Percentiles rank a stretch among this genome's conserved stretches.
Conservation (phyloP, 2,797 vertebrate species). For the Sebastes variabilis region DNA sequence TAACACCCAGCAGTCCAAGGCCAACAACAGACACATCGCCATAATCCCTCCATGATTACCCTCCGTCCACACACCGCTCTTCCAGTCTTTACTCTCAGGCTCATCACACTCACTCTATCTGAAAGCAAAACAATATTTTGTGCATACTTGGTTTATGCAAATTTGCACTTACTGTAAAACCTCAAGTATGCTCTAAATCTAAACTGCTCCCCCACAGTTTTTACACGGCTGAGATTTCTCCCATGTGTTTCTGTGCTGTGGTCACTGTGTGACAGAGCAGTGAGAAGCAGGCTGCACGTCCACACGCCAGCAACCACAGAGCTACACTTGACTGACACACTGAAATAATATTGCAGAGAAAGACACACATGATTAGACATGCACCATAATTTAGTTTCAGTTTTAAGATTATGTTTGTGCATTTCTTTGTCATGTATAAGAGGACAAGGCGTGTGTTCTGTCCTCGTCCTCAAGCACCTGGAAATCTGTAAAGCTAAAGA, state of each 20-base stretch:
- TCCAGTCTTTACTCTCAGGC: slow-evolving; percentile 13
- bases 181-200: slow-evolving; percentile 65
- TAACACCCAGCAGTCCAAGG: slow-evolving; percentile 33
- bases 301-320: slow-evolving; percentile 26
- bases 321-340: slow-evolving; percentile 4
- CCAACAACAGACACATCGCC: slow-evolving; percentile 31
- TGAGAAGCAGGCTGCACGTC: neutral
- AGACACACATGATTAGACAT: neutral
- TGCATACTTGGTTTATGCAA: slow-evolving; percentile 54
- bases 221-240: slow-evolving; percentile 9
- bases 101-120: slow-evolving; percentile 19
- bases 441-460: neutral
- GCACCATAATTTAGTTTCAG: neutral
- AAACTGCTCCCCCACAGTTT: slow-evolving; percentile 37
- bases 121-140: slow-evolving; percentile 57
- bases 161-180: slow-evolving; percentile 71
- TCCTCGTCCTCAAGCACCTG: neutral
- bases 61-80: slow-evolving; percentile 9
- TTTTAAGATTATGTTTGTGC: neutral
- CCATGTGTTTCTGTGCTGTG: neutral
- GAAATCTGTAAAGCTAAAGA: neutral
- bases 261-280: slow-evolving; percentile 21
- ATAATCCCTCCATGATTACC: slow-evolving; percentile 39
- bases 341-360: slow-evolving; percentile 4
- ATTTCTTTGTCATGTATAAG: neutral